Evolutionary conservation across 2,888 invertebrate genomes (phyloP).

Genomic region (Cerastoderma edule): DNA sequence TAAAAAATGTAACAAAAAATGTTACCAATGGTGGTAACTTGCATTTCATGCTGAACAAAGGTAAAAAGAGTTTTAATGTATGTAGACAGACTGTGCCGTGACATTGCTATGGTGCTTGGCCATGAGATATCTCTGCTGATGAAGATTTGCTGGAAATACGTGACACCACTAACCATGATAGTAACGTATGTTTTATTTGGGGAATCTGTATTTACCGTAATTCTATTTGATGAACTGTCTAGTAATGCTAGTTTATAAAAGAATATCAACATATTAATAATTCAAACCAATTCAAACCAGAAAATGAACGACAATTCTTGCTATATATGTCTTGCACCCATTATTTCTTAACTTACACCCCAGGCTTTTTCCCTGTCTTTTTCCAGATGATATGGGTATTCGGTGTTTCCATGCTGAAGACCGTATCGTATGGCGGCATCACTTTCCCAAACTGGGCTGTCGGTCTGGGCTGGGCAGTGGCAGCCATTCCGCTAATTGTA

Average conservation of each 20-base stretch:
- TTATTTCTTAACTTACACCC: no score
- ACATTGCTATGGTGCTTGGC: slow-evolving; percentile 67
- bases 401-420: slow-evolving; percentile 47
- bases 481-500: slow-evolving; percentile 49
- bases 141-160: slow-evolving; percentile 62
- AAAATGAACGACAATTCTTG: no score
- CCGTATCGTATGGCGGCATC: slow-evolving; percentile 56
- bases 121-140: slow-evolving; percentile 53
- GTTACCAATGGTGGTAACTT: no score
- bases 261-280: not conserved
- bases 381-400: slow-evolving; percentile 61
- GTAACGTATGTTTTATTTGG: slow-evolving; percentile 42
- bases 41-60: no score
- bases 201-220: no score
- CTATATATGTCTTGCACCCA: no score
- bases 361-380: not conserved
- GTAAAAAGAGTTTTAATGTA: not conserved
- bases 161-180: slow-evolving; percentile 65
- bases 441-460: slow-evolving; percentile 61
- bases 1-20: no score
- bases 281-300: no score
- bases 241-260: no score
- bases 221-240: no score
- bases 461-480: slow-evolving; percentile 61
- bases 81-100: not conserved